Base-by-base conservation (phyloP, 2,888 invertebrate species). In the Cosmia trapezina region DNA sequence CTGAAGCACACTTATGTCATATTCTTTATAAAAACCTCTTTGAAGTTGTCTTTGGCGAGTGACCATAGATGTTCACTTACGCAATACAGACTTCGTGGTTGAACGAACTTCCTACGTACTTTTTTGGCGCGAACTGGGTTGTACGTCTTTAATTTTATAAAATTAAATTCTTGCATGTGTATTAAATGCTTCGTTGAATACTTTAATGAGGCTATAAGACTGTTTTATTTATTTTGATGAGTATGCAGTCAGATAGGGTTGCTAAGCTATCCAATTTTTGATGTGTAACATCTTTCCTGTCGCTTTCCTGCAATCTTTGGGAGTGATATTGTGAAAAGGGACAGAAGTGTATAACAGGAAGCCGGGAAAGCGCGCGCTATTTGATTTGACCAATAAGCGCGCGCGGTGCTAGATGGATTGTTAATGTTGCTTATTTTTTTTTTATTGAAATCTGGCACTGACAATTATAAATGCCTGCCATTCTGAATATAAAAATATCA, bases 71-170 rank as follows among this genome's bases (percentile, higher is more conserved):
- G 61, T 64, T 65, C 47, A 57, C 62, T 87, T 86, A 73, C 66
- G 74, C 73, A 86, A 87, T 69, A 64, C 62, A 66, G 73, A 76
- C 70, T 83, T 73, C 57, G 33, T 68, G 70, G 84, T 84, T 85
- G 83, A 83, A 81, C 65, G 80, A 80, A 86, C 84, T 87, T 84
- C 81, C 72, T 83, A 65, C 49, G 62, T 74, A 69, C 51, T 70
- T 73, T 78, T 83, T 74, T 70, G 37, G 71, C 74, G 70, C 66
- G 22, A 65, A 77, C 54, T 80, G 47, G 66, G 59, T 73, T 76
- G 53, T 56, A 61, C 62, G 72, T 76, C 22, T 83, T 75, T 69
- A 70, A 73, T 67, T 28, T 75, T 71, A 45, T 72, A 59, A 65
- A 77, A 72, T 66, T 62, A 68, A 59, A 61, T 56, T 67, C 63